Base-by-base conservation (phyloP, 2,888 invertebrate species). In the Smittia sp. region DNA sequence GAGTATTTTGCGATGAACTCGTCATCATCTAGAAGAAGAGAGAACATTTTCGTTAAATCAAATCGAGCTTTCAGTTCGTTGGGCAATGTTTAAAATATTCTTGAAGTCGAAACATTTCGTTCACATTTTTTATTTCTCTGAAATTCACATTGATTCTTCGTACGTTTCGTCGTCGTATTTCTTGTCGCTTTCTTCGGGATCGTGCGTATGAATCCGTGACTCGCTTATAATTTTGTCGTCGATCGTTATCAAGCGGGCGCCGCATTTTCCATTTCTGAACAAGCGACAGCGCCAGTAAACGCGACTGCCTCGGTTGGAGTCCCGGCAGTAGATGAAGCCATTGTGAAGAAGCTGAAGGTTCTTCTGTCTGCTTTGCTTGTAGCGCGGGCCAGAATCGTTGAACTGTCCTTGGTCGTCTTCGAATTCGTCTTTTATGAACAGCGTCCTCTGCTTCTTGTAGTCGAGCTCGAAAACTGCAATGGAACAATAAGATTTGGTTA, bases 301-400 rank as follows among this genome's bases (percentile, higher is more conserved):
- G 75, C 82, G 81, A 75, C 79, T 80, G 74, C 79, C 81, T 74
- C 82, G 81, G 18, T 80, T 79, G 74, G 82, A 82, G 75, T 83
- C 83, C 25, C 83, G 80, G 75, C 83, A 83, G 76, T 81, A 83
- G 78, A 83, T 79, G 75, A 77, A 83, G 68, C 79, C 79, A 76
- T 82, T 79, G 1, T 72, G 62, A 1, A 72, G n/a, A 39, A 72
- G 72, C 22, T 72, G 72, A 18, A 72, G 38, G 20, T 72, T 72
- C 15, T 72, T 72, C 20, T 72, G 72, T 13, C 72, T 24, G 18
- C 72, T 72, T 15, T 72, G 72, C 7, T 62, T 58, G 15, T 38
- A 72, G 22, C 32, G 58, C 13, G 72, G 72, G 20, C 52, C 70
- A 52, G 52, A 54, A n/a, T 58, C 70, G n/a, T 52, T 27, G 54